These are phyloP conservation scores for Platyscapa corneri DNA, from an alignment of 1,140 invertebrate species.

Conservation along the genomic window DNA sequence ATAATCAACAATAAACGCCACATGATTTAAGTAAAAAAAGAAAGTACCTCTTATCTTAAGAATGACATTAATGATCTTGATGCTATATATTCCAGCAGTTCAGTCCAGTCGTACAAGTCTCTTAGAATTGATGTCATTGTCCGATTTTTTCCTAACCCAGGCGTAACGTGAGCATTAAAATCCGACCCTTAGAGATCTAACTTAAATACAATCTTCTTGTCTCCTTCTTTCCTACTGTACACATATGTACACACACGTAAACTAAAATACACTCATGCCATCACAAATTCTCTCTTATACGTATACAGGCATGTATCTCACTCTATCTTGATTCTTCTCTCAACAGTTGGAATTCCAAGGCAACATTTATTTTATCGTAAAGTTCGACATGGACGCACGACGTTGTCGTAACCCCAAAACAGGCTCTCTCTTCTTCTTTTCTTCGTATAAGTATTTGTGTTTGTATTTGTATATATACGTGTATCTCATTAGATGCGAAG, in stretches of 20 bases:
- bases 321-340: not conserved
- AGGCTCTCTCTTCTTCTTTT: constrained; percentile 30
- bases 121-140: constrained; percentile 60
- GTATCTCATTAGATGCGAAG: constrained; percentile 46
- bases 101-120: constrained; percentile 40
- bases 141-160: constrained; percentile 47
- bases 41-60: constrained; percentile 28
- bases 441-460: not conserved
- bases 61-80: constrained; percentile 39
- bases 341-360: constrained; percentile 50
- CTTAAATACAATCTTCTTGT: constrained; percentile 36
- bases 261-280: no score
- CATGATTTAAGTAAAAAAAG: constrained; percentile 45
- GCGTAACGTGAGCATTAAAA: constrained; percentile 48
- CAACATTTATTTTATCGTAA: constrained; percentile 51
- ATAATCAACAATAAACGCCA: constrained; percentile 42
- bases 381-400: constrained; percentile 46
- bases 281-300: no score
- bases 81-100: not conserved
- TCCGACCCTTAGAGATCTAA: constrained; percentile 45
- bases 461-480: not conserved
- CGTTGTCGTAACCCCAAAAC: constrained; percentile 48
- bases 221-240: constrained; percentile 23
- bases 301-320: no score
- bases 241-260: not conserved